These are phyloP conservation scores for Silurus aristotelis DNA, from an alignment of 2,797 vertebrate species.

Conservation along the genomic window DNA sequence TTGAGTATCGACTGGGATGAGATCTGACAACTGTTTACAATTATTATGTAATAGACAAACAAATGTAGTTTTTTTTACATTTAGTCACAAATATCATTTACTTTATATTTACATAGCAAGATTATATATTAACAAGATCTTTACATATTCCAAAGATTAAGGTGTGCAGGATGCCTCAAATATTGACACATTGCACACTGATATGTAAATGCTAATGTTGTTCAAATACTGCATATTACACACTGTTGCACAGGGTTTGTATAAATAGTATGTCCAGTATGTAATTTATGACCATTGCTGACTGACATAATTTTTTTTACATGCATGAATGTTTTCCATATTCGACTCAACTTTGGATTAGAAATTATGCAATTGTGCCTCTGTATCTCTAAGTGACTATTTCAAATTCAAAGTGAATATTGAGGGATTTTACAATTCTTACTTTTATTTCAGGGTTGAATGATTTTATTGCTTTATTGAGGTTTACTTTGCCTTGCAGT, in stretches of 20 bases:
- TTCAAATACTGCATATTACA: not conserved
- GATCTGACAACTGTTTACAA: no score
- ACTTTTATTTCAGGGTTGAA: no score
- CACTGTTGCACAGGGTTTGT: not conserved
- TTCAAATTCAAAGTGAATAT: no score
- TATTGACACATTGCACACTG: not conserved
- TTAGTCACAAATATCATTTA: not conserved
- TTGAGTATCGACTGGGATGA: no score
- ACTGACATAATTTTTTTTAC: not conserved
- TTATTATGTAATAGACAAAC: not conserved
- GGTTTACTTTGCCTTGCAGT: not conserved
- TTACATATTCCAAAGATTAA: not conserved
- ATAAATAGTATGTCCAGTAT: not conserved
- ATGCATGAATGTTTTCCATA: no score
- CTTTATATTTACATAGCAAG: not conserved
- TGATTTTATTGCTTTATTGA: no score
- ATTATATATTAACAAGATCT: not conserved
- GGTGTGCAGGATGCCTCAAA: not conserved
- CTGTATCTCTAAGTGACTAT: no score
- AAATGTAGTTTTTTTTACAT: not conserved
- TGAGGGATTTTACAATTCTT: no score
- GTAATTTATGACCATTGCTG: not conserved
- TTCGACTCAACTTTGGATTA: no score
- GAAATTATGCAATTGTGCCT: no score
- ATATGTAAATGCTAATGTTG: not conserved